Conservation (phyloP, 2,888 invertebrate species). For the Drosophila helvetica region DNA sequence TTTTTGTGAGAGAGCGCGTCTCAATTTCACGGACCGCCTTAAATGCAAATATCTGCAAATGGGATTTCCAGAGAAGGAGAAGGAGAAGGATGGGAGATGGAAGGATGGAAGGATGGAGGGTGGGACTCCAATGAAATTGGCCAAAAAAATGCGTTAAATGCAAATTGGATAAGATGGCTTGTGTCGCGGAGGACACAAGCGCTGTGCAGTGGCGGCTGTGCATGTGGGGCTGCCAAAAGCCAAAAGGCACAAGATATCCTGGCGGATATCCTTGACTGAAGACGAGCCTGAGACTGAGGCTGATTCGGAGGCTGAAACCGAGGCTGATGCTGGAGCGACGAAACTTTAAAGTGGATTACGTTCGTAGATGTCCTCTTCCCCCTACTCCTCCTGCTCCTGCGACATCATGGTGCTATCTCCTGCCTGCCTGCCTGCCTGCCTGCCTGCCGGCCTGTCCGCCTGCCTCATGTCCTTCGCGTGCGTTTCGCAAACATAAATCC, state of each 20-base stretch:
- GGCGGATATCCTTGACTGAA: slow-evolving; percentile 67
- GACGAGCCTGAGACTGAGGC: slow-evolving; percentile 70
- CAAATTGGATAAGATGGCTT: slow-evolving; percentile 78
- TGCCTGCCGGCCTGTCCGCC: slow-evolving; percentile 30
- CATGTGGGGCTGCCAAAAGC: slow-evolving; percentile 23
- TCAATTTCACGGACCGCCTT: slow-evolving; percentile 75
- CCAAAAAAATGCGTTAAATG: slow-evolving; percentile 76
- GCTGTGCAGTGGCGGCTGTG: slow-evolving; percentile 23
- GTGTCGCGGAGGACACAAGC: slow-evolving; percentile 56
- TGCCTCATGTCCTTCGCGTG: slow-evolving; percentile 45
- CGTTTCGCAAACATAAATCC: slow-evolving; percentile 78
- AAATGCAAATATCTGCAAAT: slow-evolving; percentile 81
- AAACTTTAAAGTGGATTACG: slow-evolving; percentile 81
- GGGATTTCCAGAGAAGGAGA: slow-evolving; percentile 56
- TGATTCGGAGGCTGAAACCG: slow-evolving; percentile 61
- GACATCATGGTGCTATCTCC: slow-evolving; percentile 57
- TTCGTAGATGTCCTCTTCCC: slow-evolving; percentile 47
- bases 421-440: slow-evolving; percentile 16
- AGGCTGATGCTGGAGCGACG: slow-evolving; percentile 50
- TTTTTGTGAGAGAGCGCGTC: slow-evolving; percentile 49
- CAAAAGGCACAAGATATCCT: slow-evolving; percentile 60
- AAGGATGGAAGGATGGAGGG: slow-evolving; percentile 3
- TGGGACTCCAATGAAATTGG: slow-evolving; percentile 52
- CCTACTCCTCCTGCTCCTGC: not conserved
- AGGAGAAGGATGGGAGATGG: not conserved